Evolutionary conservation across 2,888 invertebrate genomes (phyloP), one percentile per base, ranked within the genome.

Genomic region (Abrostola triplasia): DNA sequence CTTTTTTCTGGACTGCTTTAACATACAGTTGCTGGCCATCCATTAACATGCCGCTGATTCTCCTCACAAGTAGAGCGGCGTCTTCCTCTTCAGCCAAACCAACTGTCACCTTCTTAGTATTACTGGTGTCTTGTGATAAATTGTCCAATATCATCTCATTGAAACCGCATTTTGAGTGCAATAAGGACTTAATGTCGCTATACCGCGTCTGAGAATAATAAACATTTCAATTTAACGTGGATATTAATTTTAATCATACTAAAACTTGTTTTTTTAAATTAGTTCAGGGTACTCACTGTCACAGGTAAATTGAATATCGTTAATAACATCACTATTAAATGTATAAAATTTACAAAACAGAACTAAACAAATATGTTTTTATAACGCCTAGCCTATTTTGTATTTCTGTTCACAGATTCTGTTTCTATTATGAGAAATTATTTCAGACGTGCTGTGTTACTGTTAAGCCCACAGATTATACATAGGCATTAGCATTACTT

Each of bases 121-220:
- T 55, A 0, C 58, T 51, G 0, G 77, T 81, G 6, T 81, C 80
- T 0, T 12, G 42, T 0, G 77, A 47, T 49, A 88, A 67, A 60
- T 86, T 85, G 59, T 88, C 88, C 49, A 88, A 67, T 36, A 87
- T 84, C 10, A 88, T 58, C 0, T 88, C 83, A 0, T 67, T 63
- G 5, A 86, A 53, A 4, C 83, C 84, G 55, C 88, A 88, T 74
- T 85, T 84, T 0, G 73, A 52, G n/a, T 73, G 59, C 51, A 89
- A 75, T 13, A 89, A 56, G 2, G 66, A 36, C 57, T 86, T 88
- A 4, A 89, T 68, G 42, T 88, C 86, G 1, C n/a, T 5, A 49
- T 84, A 88, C 36, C 78, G 77, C 7, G 67, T 79, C 88, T 75
- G 38, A 49, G 35, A 49, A 49, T 11, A 35, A 24, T 24, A 24